Conservation (phyloP, 2,888 invertebrate species). For the Colletes collaris region DNA sequence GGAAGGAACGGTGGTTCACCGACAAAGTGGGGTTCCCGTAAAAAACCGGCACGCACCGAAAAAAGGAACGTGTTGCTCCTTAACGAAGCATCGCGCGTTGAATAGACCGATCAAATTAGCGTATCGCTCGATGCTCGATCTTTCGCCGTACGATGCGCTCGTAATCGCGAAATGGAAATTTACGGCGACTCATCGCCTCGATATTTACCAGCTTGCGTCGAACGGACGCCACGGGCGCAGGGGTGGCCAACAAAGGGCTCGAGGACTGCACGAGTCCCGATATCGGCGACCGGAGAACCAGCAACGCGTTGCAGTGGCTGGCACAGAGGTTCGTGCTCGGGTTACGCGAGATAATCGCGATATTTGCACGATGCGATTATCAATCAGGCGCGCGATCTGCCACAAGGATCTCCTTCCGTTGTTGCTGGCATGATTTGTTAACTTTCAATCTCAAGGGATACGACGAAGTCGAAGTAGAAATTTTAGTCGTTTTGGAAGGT, state of each 20-base stretch:
- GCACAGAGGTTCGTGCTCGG: constrained; percentile 34
- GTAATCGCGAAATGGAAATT: constrained; percentile 51
- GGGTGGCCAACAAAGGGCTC: background rate
- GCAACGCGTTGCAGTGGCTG: background rate
- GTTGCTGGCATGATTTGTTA: too few relatives aligned
- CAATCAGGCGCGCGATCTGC: constrained; percentile 61
- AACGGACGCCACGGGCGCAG: constrained; percentile 17
- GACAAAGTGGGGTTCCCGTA: constrained; percentile 37
- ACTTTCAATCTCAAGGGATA: too few relatives aligned
- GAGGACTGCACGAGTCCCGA: background rate
- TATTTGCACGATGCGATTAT: constrained; percentile 16
- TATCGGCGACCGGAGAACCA: constrained; percentile 11
- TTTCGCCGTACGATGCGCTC: constrained; percentile 26
- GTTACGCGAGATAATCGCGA: constrained; percentile 59
- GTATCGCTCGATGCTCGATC: constrained; percentile 52
- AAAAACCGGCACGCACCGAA: constrained; percentile 12
- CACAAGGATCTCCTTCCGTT: constrained; percentile 35
- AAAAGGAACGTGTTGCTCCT: constrained; percentile 17
- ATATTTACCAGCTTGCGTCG: constrained; percentile 24
- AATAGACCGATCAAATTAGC: constrained; percentile 59
- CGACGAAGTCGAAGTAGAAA: too few relatives aligned
- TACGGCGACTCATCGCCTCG: constrained; percentile 40
- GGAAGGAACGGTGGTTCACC: constrained; percentile 6
- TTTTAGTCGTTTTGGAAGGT: too few relatives aligned
- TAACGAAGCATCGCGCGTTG: constrained; percentile 40